Evolutionary conservation across 2,888 invertebrate species (phyloP), one percentile per base, ranked within the genome.

Genomic region (Ennomos erosarius): DNA sequence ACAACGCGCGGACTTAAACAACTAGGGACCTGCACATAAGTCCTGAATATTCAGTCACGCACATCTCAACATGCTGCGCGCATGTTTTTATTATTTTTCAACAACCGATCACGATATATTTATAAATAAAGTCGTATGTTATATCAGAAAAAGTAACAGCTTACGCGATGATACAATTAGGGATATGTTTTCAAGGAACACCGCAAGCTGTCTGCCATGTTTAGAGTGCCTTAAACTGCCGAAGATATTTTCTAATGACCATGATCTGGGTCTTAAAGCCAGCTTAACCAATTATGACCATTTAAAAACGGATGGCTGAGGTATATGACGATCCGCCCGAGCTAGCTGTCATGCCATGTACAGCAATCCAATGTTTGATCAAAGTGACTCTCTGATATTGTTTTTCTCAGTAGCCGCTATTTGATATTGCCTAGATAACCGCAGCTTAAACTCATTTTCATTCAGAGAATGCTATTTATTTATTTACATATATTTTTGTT

Each of bases 21-120:
- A 82, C 85, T 81, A 84, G 81, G 80, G 78, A 76, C 82, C 82
- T 71, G 74, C 78, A 78, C 74, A 76, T 82, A 74, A 84, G 75
- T 84, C 84, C 86, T 85, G 77, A 86, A 87, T 87, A 54, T 84
- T 78, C 78, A 85, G 85, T 87, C 89, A 90, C 90, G 89, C 89
- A 86, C 81, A 73, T 70, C 81, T 84, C 81, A 80, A 82, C 83
- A 73, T 70, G 73, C 65, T 69, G 63, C 58, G 56, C 62, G 62
- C 67, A 64, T 57, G 61, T 62, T 54, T 73, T 73, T 72, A 72
- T 75, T 75, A 71, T 76, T 76, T 73, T 78, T 69, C 61, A 72
- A 44, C 73, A 71, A 73, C 73, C 57, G 73, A 72, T 73, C 70
- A 71, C 65, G 71, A 74, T 64, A 54, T 67, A 63, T 67, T 69